Percentiles rank a stretch among this genome's conserved stretches.
phyloP scores from a whole-genome alignment of 2,797 vertebrate species.

The Melanotaenia nigrans region DNA sequence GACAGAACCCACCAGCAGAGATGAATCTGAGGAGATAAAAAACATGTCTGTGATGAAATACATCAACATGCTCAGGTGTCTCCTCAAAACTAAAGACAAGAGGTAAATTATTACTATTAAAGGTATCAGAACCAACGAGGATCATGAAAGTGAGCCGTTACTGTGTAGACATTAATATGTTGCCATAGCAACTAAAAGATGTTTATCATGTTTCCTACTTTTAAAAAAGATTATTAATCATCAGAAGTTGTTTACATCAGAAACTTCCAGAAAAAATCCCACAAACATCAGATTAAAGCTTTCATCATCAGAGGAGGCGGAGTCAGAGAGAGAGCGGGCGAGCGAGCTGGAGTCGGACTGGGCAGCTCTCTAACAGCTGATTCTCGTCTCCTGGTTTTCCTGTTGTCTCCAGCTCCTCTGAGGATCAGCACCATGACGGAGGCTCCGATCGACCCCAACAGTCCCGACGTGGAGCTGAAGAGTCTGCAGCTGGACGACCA shows the following conservation, averaged over 20 bases:
- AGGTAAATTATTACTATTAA: too few relatives aligned
- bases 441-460: constrained; percentile 10
- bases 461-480: constrained; percentile 40
- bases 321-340: not conserved
- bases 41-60: too few relatives aligned
- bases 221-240: constrained; percentile 1
- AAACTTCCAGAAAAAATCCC: too few relatives aligned
- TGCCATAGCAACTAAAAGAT: not conserved
- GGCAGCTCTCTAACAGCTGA: not conserved
- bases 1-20: too few relatives aligned
- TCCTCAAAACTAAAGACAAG: too few relatives aligned
- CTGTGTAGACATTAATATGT: too few relatives aligned
- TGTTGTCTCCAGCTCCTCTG: not conserved
- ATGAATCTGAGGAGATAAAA: too few relatives aligned
- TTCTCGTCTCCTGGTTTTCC: not conserved
- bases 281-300: too few relatives aligned
- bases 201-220: not conserved
- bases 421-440: constrained; percentile 24
- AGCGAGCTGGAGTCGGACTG: constrained; percentile 7
- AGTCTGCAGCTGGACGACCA: constrained; percentile 36
- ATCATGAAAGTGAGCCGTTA: too few relatives aligned
- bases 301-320: not conserved
- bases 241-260: not conserved
- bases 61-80: too few relatives aligned
- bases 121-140: too few relatives aligned